Conservation (phyloP, 2,888 invertebrate species). For the Artemia sinica region DNA sequence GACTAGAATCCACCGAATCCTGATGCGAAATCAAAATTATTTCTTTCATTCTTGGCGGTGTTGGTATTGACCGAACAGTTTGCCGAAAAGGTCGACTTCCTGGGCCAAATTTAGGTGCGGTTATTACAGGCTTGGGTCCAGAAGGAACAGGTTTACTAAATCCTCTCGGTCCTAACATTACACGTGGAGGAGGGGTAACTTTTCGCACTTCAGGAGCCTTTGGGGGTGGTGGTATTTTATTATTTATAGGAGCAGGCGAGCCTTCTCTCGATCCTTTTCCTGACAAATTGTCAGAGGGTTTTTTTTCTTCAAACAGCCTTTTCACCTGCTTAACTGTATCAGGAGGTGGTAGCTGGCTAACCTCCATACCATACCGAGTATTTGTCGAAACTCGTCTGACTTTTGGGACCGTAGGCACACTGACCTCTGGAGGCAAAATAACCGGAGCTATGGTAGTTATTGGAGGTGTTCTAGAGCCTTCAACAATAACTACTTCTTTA, state of each 20-base stretch:
- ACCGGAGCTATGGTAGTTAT: slow-evolving; percentile 6
- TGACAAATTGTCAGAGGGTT: slow-evolving; percentile 19
- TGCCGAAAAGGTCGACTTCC: slow-evolving; percentile 1
- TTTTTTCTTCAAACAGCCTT: slow-evolving; percentile 51
- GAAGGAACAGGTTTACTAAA: not conserved
- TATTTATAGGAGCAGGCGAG: not conserved
- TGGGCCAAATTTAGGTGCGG: not conserved
- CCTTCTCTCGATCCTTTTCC: slow-evolving; percentile 3
- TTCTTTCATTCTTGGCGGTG: slow-evolving; percentile 2
- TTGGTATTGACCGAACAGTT: slow-evolving; percentile 13
- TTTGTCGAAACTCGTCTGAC: slow-evolving; percentile 20
- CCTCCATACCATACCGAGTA: slow-evolving; percentile 36
- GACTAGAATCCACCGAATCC: not conserved
- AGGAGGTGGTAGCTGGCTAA: slow-evolving; percentile 64
- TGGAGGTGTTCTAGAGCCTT: not conserved
- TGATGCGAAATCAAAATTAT: not conserved
- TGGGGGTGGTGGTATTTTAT: not conserved
- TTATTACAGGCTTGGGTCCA: slow-evolving; percentile 10
- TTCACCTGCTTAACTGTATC: slow-evolving; percentile 73
- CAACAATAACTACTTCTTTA: slow-evolving; percentile 15
- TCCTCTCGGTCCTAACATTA: not conserved
- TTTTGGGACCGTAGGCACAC: not conserved
- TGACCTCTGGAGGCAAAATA: not conserved
- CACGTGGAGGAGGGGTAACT: not conserved
- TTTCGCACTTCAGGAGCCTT: not conserved